Percentiles rank a stretch among this genome's conserved stretches.
These are phyloP conservation scores for Lacerta agilis DNA, from an alignment of 2,797 vertebrate genomes.

Conservation along the genomic window DNA sequence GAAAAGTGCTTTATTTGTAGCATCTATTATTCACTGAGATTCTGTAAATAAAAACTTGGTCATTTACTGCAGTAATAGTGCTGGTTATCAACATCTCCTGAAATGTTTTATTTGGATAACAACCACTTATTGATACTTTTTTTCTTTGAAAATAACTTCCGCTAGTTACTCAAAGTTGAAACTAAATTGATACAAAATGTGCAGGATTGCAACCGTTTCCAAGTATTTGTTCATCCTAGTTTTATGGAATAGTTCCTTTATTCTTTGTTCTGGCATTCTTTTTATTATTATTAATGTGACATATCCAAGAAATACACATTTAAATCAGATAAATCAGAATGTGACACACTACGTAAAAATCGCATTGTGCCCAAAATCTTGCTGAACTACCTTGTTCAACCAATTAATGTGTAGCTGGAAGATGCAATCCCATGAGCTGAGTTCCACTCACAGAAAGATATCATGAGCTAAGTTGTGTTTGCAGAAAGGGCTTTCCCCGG, in stretches of 20 bases:
- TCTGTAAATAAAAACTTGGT: background rate
- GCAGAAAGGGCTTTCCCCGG: background rate
- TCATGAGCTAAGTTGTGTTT: too few species aligned
- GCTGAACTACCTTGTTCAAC: slow-evolving; percentile 7
- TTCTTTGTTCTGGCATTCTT: slow-evolving; percentile 24
- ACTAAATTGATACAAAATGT: background rate
- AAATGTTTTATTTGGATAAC: background rate
- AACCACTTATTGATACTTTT: background rate
- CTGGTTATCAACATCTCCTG: background rate
- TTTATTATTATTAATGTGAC: background rate
- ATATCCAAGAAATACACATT: background rate
- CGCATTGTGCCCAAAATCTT: background rate
- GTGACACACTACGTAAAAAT: background rate
- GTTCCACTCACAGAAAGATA: background rate
- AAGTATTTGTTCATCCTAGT: background rate
- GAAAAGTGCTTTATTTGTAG: background rate
- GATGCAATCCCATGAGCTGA: background rate
- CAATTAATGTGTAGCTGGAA: background rate
- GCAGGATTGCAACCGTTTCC: background rate
- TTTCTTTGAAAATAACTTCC: background rate
- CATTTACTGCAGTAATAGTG: too few species aligned
- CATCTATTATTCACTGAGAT: background rate
- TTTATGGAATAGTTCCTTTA: slow-evolving; percentile 24
- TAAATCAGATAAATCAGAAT: slow-evolving; percentile 3
- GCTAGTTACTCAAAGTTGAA: background rate